Conservation (phyloP, 2,797 vertebrate species). For the Tarsius wallacei region DNA sequence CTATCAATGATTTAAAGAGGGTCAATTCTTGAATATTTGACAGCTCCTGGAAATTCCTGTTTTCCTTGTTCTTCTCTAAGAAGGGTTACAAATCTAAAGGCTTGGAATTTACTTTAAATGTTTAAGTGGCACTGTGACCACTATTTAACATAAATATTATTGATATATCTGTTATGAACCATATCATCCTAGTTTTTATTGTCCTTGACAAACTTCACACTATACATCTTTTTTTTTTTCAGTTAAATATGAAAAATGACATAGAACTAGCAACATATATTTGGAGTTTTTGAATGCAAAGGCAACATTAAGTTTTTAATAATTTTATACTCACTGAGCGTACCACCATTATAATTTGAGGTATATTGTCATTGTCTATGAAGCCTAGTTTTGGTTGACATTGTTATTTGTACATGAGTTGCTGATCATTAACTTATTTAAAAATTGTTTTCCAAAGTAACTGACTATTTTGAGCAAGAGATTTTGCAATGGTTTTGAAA, state of each 20-base stretch:
- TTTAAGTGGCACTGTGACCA: neutral
- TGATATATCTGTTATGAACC: neutral
- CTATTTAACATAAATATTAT: neutral
- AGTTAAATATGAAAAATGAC: neutral
- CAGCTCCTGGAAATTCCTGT: neutral
- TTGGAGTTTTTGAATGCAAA: neutral
- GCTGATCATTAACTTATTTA: neutral
- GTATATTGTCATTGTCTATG: neutral
- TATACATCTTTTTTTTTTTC: neutral
- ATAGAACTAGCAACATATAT: neutral
- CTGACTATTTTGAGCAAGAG: neutral
- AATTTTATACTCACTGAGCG: neutral
- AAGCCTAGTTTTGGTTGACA: neutral
- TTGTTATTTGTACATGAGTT: constrained; percentile 47
- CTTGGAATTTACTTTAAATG: neutral
- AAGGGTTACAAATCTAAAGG: neutral
- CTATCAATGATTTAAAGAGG: constrained; percentile 49
- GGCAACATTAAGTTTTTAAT: neutral
- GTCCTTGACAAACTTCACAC: neutral
- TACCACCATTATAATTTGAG: neutral
- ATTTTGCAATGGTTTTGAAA: constrained; percentile 39
- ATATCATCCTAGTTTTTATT: neutral
- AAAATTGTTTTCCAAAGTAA: constrained; percentile 29
- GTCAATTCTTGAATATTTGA: neutral
- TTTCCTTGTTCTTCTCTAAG: neutral